Evolutionary conservation across 2,113 vertebrate species (phyloP), one percentile per base, ranked within the genome.

Genomic region (Canis aureus): DNA sequence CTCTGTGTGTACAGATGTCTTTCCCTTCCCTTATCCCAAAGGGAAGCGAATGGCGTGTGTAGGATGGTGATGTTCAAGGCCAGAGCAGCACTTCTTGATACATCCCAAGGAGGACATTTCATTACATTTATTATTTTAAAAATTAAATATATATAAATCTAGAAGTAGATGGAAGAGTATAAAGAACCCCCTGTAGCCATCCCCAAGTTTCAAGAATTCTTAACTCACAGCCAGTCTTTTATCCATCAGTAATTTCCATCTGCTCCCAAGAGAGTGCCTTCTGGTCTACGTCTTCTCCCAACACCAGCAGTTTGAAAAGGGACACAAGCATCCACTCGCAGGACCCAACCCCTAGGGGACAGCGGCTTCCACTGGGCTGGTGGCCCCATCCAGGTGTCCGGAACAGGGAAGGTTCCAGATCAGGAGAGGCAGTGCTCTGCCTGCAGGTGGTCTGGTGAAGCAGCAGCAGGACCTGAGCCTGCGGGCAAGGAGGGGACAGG

Each of bases 1-100:
- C 38, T 23, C 82, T 22, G 13, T 11, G 35, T 15, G 0, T 3
- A 2, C 20, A 32, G 60, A 17, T 1, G 0, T 32, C 53, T 51
- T 55, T 62, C 43, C 43, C 43, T 43, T 43, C 43, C 60, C 81
- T 55, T 5, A 19, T 38, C 20, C 79, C 43, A 11, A 73, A 84
- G 71, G 43, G 55, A 91, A 53, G 51, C 9, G 66, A 32, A 43
- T 29, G 71, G 13, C 5, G 0, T 4, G 0, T 1, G 0, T 57
- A 13, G 17, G 19, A 32, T 20, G 16, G 51, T 67, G 32, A 6
- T 29, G 7, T 8, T 62, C 27, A 55, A 87, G 38, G n/a, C 64
- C 11, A 25, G 53, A 69, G 15, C 17, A 81, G 43, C 62, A 57
- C 22, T 83, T 81, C 74, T 73, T 74, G 22, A 12, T 76, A 8